Conservation (phyloP, 64 coral and sea anemone species). For the Porites australiensis region DNA sequence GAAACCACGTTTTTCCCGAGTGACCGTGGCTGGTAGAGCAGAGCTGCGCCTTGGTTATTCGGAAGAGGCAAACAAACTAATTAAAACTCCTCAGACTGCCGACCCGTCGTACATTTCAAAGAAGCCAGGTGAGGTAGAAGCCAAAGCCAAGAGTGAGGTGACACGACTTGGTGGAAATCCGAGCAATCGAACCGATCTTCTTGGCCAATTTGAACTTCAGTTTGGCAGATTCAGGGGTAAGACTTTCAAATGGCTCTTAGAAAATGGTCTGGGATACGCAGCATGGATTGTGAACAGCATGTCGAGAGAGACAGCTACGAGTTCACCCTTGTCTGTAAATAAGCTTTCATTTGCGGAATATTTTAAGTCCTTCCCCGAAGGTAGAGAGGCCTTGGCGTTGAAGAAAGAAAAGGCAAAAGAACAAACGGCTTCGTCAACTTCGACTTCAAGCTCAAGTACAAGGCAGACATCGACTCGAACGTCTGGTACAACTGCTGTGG, state of each 20-base stretch:
- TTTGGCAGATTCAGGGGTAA: conserved; percentile 17
- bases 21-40: neutral
- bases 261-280: conserved; percentile 22
- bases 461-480: neutral
- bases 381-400: conserved; percentile 2
- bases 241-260: too few species aligned
- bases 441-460: neutral
- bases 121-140: neutral
- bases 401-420: neutral
- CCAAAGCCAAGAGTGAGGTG: neutral
- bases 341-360: neutral
- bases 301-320: neutral
- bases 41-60: neutral
- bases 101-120: neutral
- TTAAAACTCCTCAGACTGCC: neutral
- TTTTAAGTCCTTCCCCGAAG: neutral
- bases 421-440: neutral
- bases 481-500: neutral
- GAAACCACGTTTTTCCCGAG: neutral
- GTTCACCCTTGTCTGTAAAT: neutral
- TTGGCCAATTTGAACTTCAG: conserved; percentile 37
- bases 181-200: neutral
- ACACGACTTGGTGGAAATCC: neutral
- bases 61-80: neutral
- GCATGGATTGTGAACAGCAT: conserved; percentile 1